Evolutionary conservation across 2,113 vertebrate genomes (phyloP).

Genomic region (Numenius arquata): DNA sequence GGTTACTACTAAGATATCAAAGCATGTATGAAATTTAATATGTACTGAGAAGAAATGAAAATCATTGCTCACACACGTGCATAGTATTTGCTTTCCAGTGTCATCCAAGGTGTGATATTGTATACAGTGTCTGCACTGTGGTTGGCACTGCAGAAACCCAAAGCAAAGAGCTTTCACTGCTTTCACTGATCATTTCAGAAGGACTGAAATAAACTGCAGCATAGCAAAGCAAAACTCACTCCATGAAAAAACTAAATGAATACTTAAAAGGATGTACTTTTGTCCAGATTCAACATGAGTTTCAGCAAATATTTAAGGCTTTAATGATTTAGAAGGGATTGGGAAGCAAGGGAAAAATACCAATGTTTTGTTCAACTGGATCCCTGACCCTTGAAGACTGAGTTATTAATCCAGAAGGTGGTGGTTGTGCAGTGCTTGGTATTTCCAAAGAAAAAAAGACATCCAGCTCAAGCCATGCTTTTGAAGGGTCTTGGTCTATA

Average conservation of each 20-base stretch:
- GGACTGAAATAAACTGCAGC: neutral
- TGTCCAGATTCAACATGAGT: neutral
- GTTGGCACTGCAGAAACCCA: neutral
- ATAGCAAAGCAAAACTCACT: neutral
- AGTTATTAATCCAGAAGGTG: neutral
- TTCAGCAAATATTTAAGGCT: neutral
- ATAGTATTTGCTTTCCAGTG: neutral
- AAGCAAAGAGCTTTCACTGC: neutral
- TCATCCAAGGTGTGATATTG: neutral
- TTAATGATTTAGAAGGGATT: neutral
- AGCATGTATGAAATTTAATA: neutral
- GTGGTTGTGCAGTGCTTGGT: neutral
- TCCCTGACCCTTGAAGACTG: neutral
- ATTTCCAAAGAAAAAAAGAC: neutral
- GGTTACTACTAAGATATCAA: neutral
- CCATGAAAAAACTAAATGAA: neutral
- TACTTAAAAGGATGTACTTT: neutral
- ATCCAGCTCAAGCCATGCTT: neutral
- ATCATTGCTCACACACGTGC: neutral
- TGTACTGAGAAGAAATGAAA: neutral
- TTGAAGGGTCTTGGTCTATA: neutral
- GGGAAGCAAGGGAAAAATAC: neutral
- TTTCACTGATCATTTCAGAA: neutral
- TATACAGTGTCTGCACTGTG: too few relatives aligned
- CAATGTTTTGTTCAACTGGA: neutral